phyloP scores from a whole-genome alignment of 2,888 invertebrate species.

The Poecilobothrus nobilitatus region DNA sequence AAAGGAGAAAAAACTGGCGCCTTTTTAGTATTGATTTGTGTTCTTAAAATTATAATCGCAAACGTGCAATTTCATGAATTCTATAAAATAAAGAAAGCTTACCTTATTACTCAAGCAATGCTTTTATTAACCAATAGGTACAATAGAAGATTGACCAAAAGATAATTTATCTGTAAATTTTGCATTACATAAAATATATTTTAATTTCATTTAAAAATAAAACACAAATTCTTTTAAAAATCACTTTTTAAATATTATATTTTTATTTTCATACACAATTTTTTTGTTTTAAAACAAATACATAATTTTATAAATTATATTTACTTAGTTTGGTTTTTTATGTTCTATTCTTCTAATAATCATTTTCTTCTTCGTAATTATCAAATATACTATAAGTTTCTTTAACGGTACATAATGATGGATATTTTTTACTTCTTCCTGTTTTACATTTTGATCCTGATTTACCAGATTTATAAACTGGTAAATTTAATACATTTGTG shows the following conservation, averaged over 20 bases:
- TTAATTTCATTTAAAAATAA: no score
- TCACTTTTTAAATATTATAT: neutral
- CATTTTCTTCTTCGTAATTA: neutral
- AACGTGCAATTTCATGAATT: no score
- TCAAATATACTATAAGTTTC: constrained; percentile 17
- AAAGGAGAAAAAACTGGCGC: no score
- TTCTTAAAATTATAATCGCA: no score
- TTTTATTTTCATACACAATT: neutral
- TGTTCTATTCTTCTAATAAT: neutral
- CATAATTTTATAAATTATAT: neutral
- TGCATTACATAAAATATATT: no score
- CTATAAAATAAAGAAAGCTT: no score
- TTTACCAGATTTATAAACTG: constrained; percentile 23
- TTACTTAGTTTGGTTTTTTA: neutral
- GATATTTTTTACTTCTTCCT: constrained; percentile 20
- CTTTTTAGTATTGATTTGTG: no score
- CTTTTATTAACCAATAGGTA: no score
- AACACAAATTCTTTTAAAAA: neutral
- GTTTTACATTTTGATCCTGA: constrained; percentile 21
- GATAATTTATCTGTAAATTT: no score
- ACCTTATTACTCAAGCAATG: no score
- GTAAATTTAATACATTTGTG: constrained; percentile 22
- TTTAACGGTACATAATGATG: constrained; percentile 20
- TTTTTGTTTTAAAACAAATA: neutral
- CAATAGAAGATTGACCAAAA: no score